Base-by-base conservation (phyloP, 2,888 invertebrate genomes). In the Willowsia nigromaculata region DNA sequence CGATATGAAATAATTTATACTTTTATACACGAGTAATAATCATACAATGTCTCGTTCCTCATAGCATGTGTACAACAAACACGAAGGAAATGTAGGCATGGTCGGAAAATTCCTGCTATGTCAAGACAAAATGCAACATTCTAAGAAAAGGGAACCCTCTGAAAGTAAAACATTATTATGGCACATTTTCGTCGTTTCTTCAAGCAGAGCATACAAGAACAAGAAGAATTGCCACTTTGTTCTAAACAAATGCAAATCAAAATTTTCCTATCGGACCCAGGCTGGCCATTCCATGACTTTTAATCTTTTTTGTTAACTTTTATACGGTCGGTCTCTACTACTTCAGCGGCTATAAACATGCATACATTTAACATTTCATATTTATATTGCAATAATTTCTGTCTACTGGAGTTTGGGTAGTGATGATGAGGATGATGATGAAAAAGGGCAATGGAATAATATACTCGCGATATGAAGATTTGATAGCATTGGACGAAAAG, bases 231-330 rank as follows among this genome's bases (percentile, higher is more conserved):
- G 76, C 25, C 5, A 50, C 47, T 33, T 76, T 76, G 27, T 27
- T 47, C 15, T 7, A 27, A 50, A 76, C 3, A 65, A 47, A 83
- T 68, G 83, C 83, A 83, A 83, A 83, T 83, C 83, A 83, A 83
- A 83, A 68, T 68, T 59, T 83, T 83, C 40, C 27, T 83, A 76
- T 43, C 68, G 62, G 40, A 43, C 53, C 9, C 27, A 50, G n/a
- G n/a, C 50, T 50, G 13, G 50, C 68, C 65, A 68, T 83, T 83
- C 47, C 62, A 37, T 62, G 62, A 82, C 56, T 62, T 82, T 59
- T 82, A 76, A 76, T 76, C 76, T 76, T 76, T 50, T 40, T 50
- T 50, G 50, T 15, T 27, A 76, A 50, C 25, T 47, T 76, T 76
- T 50, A 76, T 27, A 76, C 25, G 43, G 50, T 27, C 50, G 40